phyloP scores from a whole-genome alignment of 2,797 vertebrate genomes.

The Esox masquinongy region DNA sequence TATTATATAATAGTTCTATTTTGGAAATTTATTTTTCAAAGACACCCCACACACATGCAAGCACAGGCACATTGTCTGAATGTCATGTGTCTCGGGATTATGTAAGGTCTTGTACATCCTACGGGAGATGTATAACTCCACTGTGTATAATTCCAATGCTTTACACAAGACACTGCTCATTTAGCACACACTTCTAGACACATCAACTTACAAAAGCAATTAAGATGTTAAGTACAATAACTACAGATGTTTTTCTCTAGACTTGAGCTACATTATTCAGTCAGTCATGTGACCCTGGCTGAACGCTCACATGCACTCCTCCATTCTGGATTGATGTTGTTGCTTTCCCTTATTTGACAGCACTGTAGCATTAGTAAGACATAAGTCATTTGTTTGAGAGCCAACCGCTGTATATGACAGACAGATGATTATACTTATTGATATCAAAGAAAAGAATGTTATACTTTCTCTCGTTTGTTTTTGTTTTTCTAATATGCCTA shows the following conservation, averaged over 20 bases:
- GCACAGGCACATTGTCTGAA: slow-evolving; percentile 5
- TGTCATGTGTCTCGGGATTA: not conserved
- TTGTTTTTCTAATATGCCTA: no score
- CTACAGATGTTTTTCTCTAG: not conserved
- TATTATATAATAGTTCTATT: slow-evolving; percentile 47
- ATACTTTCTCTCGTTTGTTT: no score
- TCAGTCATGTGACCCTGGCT: not conserved
- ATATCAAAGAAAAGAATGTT: no score
- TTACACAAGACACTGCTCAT: not conserved
- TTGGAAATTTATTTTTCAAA: slow-evolving; percentile 16
- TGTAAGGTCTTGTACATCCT: not conserved
- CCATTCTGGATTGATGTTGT: not conserved
- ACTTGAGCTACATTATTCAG: not conserved
- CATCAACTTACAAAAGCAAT: no score
- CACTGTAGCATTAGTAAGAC: no score
- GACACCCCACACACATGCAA: slow-evolving; percentile 5
- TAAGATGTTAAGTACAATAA: no score
- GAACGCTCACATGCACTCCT: not conserved
- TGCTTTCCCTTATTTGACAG: not conserved
- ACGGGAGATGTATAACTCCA: not conserved
- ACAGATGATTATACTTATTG: no score
- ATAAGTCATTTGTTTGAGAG: no score
- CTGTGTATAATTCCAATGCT: not conserved
- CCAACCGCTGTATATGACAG: no score
- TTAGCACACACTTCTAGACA: no score